Evolutionary conservation across 2,797 vertebrate genomes (phyloP).

Genomic region (Cetoscarus ocellatus): DNA sequence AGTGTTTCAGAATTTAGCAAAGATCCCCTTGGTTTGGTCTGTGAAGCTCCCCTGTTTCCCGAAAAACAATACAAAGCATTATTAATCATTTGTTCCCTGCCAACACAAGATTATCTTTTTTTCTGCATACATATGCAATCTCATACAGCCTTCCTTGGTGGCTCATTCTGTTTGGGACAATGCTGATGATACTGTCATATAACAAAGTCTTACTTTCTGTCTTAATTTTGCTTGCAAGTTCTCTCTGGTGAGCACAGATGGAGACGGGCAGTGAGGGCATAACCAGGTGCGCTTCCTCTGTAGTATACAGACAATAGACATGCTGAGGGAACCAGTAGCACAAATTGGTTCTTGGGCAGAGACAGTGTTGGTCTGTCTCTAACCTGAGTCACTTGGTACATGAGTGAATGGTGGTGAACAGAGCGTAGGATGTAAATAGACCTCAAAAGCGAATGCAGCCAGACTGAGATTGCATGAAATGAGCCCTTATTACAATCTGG

Average conservation of each 20-base stretch:
- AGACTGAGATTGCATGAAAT: constrained; percentile 77
- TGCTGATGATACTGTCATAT: constrained; percentile 81
- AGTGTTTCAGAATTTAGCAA: constrained; percentile 64
- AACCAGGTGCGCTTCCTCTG: constrained; percentile 90
- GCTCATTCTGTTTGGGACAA: constrained; percentile 76
- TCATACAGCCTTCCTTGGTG: constrained; percentile 66
- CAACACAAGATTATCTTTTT: constrained; percentile 65
- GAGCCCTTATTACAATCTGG: constrained; percentile 67
- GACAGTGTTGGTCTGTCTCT: constrained; percentile 66
- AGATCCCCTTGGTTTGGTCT: constrained; percentile 55
- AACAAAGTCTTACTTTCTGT: constrained; percentile 90
- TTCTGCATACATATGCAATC: constrained; percentile 73
- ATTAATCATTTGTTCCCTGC: constrained; percentile 70
- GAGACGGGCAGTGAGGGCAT: constrained; percentile 90
- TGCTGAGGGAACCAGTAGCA: constrained; percentile 84
- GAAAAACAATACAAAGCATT: constrained; percentile 66
- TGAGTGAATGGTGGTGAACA: constrained; percentile 70
- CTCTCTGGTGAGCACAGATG: constrained; percentile 91
- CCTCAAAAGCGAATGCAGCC: constrained; percentile 68
- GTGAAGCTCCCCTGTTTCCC: constrained; percentile 49
- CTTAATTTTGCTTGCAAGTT: constrained; percentile 91
- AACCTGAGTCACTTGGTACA: constrained; percentile 73
- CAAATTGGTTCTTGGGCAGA: constrained; percentile 72
- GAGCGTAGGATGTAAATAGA: constrained; percentile 65
- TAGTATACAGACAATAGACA: constrained; percentile 89